Conservation (phyloP, 2,797 vertebrate genomes). For the Hylomyscus alleni region DNA sequence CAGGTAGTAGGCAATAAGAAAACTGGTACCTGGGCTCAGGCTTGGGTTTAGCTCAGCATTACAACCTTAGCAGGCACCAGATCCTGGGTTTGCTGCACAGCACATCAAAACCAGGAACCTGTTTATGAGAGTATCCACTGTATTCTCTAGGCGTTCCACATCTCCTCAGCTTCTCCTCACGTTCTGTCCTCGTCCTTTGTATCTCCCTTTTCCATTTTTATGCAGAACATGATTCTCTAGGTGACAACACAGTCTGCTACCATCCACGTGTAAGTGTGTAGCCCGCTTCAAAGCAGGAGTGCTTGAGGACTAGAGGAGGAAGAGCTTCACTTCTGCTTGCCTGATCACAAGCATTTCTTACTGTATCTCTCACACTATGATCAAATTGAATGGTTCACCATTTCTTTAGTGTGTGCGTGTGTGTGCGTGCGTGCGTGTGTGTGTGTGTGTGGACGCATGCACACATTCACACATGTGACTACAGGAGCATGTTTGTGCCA, state of each 20-base stretch:
- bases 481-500: not conserved
- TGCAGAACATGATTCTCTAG: conserved; percentile 16
- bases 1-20: not conserved
- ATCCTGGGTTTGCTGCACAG: not conserved
- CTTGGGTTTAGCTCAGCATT: not conserved
- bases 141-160: not conserved
- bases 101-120: not conserved
- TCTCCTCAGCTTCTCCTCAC: not conserved
- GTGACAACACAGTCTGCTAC: conserved; percentile 4
- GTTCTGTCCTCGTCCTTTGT: not conserved
- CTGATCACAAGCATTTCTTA: not conserved
- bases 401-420: not conserved
- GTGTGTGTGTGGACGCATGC: not conserved
- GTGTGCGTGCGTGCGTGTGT: too few species aligned
- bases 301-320: not conserved
- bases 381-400: not conserved
- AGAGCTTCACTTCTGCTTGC: conserved; percentile 44
- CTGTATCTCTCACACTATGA: not conserved
- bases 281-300: not conserved
- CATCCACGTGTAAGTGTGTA: not conserved
- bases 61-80: not conserved
- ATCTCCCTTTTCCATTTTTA: conserved; percentile 47
- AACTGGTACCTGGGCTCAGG: not conserved
- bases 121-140: not conserved
- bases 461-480: not conserved